Percentiles rank a stretch among this genome's conserved stretches.
Conservation (phyloP, 2,888 invertebrate species). For the Scaptomyza tumidula region DNA sequence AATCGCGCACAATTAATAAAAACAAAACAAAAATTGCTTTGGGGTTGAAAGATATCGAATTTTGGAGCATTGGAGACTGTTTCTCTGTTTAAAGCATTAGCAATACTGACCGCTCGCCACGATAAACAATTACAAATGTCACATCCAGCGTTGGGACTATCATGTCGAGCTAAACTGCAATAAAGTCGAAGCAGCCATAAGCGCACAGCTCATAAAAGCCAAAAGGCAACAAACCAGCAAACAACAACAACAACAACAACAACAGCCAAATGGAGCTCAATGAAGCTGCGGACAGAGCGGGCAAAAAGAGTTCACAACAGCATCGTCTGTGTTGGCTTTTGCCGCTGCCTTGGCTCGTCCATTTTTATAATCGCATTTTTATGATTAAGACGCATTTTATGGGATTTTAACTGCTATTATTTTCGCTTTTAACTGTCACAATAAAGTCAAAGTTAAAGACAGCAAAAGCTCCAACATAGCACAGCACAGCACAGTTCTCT, state of each 20-base stretch:
- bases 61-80: neutral
- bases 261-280: conserved; percentile 25
- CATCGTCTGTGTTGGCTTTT: conserved; percentile 12
- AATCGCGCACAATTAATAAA: conserved; percentile 70
- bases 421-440: conserved; percentile 81
- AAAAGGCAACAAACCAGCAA: conserved; percentile 56
- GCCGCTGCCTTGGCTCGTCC: conserved; percentile 47
- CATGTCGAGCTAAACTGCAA: conserved; percentile 57
- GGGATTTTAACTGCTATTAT: conserved; percentile 80
- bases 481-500: conserved; percentile 37
- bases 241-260: conserved; percentile 3
- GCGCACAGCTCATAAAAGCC: conserved; percentile 72
- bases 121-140: conserved; percentile 74
- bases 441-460: conserved; percentile 80
- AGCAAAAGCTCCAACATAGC: conserved; percentile 59
- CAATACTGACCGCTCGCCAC: conserved; percentile 30
- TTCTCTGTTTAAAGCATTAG: conserved; percentile 21
- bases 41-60: neutral
- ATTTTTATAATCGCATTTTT: conserved; percentile 81
- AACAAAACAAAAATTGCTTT: conserved; percentile 2
- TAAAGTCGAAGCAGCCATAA: conserved; percentile 61
- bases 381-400: conserved; percentile 82
- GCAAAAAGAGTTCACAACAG: conserved; percentile 50
- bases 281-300: conserved; percentile 9
- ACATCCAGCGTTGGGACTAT: conserved; percentile 26